Percentiles rank a stretch among this genome's conserved stretches.
Conservation (phyloP, 2,888 invertebrate species). For the Cremastinae sp. region DNA sequence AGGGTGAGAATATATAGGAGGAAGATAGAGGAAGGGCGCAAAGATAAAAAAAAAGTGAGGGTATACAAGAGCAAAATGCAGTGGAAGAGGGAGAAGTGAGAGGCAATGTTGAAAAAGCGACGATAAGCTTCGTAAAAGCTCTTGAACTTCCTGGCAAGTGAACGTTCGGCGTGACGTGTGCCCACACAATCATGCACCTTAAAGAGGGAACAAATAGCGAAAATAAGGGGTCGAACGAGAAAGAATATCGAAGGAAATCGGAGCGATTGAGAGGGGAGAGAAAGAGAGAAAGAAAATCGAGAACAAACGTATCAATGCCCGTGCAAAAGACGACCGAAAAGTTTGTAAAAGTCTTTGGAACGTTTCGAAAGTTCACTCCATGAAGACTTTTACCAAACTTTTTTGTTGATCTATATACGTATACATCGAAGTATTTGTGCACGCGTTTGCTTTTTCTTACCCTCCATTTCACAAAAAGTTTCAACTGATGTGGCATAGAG, state of each 20-base stretch:
- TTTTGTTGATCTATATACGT: constrained; percentile 19
- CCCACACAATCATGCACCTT: constrained; percentile 30
- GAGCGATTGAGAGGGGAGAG: too few relatives aligned
- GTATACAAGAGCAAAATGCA: too few relatives aligned
- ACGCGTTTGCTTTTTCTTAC: constrained; percentile 1
- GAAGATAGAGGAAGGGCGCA: not conserved
- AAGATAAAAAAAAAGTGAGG: not conserved
- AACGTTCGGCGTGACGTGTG: constrained; percentile 40
- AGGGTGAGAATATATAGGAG: constrained; percentile 8
- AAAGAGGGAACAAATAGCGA: too few relatives aligned
- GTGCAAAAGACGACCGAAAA: too few relatives aligned
- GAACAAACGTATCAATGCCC: constrained; percentile 44
- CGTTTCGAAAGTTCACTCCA: constrained; percentile 38
- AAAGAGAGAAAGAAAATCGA: constrained; percentile 25
- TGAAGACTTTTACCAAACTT: constrained; percentile 42
- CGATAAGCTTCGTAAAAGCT: constrained; percentile 56
- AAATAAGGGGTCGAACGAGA: too few relatives aligned
- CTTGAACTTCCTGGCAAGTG: constrained; percentile 47
- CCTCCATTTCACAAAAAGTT: constrained; percentile 38
- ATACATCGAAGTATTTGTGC: too few relatives aligned
- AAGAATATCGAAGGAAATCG: too few relatives aligned
- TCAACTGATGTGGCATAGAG: constrained; percentile 10
- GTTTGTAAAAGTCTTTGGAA: constrained; percentile 44
- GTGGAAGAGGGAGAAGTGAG: not conserved
- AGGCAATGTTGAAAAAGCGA: constrained; percentile 45